Base-by-base conservation (phyloP, 2,113 vertebrate genomes). In the Chaenocephalus aceratus region DNA sequence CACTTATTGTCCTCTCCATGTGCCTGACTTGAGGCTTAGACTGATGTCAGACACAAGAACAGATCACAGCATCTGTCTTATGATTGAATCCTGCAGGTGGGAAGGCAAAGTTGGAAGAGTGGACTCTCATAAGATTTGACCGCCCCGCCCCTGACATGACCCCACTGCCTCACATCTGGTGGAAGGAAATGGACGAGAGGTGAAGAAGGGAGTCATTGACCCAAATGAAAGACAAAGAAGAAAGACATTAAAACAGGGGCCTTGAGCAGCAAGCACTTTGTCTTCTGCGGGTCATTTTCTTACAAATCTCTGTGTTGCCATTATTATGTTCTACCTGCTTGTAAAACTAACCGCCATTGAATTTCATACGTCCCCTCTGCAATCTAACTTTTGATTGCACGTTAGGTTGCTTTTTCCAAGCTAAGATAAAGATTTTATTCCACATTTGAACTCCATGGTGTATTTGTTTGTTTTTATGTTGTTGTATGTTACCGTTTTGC, bases 121-220 rank as follows among this genome's bases (percentile, higher is more conserved):
- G 6, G 7, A 26, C 60, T 68, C 64, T 83, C 69, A 80, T 65
- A 57, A 80, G 77, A 69, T 60, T 58, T 52, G 68, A 89, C 82
- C 90, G 84, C 41, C 0, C 9, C 16, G 56, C 70, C 80, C 36
- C 49, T 61, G 70, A 70, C 57, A 16, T 53, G 48, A 68, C 18
- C 58, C 9, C 67, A 23, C 21, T 10, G 49, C 53, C 52, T 78
- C 82, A 80, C 75, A 86, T 54, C 45, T 78, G 76, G 62, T 6
- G 11, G 54, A 72, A 62, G 58, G 57, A n/a, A n/a, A 60, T 14
- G 48, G 48, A 75, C 3, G 60, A 68, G 62, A 90, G 81, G 72
- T 51, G 83, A 89, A 69, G 90, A 90, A 93, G 94, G 91, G 92
- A 83, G 69, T 65, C 52, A 91, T 2, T 72, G 85, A 78, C 89